These are phyloP conservation scores for Squalus acanthias DNA, from an alignment of 2,797 vertebrate genomes.

Conservation along the genomic window DNA sequence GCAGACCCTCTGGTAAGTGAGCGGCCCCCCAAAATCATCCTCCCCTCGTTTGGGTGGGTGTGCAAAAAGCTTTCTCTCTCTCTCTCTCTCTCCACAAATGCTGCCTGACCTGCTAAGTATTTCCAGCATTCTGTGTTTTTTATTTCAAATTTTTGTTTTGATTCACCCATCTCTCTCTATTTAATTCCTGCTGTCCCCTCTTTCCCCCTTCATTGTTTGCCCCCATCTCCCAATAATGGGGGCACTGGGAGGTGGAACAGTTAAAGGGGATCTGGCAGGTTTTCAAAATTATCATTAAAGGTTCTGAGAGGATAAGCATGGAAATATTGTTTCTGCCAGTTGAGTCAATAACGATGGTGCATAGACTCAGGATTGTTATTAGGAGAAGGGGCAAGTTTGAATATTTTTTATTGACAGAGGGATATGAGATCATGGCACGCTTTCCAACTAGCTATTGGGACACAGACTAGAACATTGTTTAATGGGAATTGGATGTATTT, in stretches of 20 bases:
- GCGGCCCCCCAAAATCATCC: background rate
- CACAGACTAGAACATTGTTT: background rate
- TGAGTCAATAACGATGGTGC: background rate
- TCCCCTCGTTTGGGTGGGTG: background rate
- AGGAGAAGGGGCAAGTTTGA: background rate
- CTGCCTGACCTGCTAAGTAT: too few relatives aligned
- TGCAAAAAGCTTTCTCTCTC: too few relatives aligned
- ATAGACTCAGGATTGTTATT: background rate
- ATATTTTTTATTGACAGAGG: background rate
- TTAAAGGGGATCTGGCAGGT: background rate
- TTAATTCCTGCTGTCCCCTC: too few relatives aligned
- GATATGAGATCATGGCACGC: background rate
- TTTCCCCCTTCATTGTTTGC: too few relatives aligned
- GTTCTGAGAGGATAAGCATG: background rate
- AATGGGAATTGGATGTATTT: background rate
- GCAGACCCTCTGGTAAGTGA: conserved; percentile 41
- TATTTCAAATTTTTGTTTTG: background rate
- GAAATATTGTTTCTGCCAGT: background rate
- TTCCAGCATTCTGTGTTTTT: too few relatives aligned
- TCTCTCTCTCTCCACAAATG: background rate
- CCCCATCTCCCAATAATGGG: background rate
- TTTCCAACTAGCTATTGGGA: background rate
- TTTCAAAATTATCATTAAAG: background rate
- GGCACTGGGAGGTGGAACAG: background rate
- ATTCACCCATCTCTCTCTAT: background rate